Evolutionary conservation across 2,113 vertebrate genomes (phyloP).

Genomic region (human (Homo sapiens)): DNA sequence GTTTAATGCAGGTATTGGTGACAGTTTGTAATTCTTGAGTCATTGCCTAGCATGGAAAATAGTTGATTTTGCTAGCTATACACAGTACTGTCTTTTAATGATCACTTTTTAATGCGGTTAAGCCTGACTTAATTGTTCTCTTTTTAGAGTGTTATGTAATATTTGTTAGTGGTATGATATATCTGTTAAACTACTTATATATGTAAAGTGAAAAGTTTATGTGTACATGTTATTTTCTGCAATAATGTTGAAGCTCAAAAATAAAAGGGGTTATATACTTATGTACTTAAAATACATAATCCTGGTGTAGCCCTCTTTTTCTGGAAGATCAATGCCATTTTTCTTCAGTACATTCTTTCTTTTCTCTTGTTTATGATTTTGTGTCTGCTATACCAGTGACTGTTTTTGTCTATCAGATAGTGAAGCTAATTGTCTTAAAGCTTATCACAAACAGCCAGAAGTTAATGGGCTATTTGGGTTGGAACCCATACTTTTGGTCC

Average conservation of each 20-base stretch:
- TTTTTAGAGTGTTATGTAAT: slow-evolving; percentile 19
- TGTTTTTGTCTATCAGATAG: neutral
- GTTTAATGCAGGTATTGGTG: slow-evolving; percentile 77
- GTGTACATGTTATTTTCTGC: slow-evolving; percentile 19
- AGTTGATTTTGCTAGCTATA: slow-evolving; percentile 62
- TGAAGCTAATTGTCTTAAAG: slow-evolving; percentile 27
- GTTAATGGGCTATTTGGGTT: slow-evolving; percentile 41
- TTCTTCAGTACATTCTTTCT: neutral
- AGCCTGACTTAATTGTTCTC: slow-evolving; percentile 21
- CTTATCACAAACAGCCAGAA: slow-evolving; percentile 11
- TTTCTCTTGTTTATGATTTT: slow-evolving; percentile 10
- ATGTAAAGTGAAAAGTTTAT: slow-evolving; percentile 42
- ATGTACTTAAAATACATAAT: neutral
- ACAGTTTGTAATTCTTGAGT: slow-evolving; percentile 73
- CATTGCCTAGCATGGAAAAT: slow-evolving; percentile 64
- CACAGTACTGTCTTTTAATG: slow-evolving; percentile 67
- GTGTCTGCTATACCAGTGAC: neutral
- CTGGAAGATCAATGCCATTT: neutral
- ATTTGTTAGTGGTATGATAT: slow-evolving; percentile 4
- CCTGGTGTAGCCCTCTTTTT: neutral
- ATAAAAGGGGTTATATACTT: slow-evolving; percentile 5
- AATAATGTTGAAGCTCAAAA: slow-evolving; percentile 43
- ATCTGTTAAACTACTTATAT: slow-evolving; percentile 16
- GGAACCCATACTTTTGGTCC: neutral
- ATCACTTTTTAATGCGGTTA: slow-evolving; percentile 62